Base-by-base conservation (phyloP, 1,140 invertebrate genomes). In the Cydia pomonella region DNA sequence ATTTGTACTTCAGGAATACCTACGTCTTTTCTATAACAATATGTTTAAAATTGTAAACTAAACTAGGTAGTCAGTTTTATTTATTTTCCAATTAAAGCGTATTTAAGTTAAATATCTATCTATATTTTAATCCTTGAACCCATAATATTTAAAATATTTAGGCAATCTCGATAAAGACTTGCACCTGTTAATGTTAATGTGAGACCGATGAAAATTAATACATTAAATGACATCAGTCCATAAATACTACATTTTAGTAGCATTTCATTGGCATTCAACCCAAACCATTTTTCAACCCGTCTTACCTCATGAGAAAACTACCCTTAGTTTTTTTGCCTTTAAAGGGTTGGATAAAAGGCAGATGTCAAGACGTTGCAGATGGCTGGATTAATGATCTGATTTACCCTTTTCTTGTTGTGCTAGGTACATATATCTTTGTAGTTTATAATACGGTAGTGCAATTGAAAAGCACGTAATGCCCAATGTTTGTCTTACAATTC, bases 321-420 rank as follows among this genome's bases (percentile, higher is more conserved):
- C 53, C 53, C 53, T 59, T 59, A 59, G 18, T 86, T 86, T 85
- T 33, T 84, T 84, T 82, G 77, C 76, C 80, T 75, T 76, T 27
- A 86, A 87, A 87, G 84, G 84, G 82, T 84, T 83, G 72, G 53
- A 41, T 69, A 69, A 18, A 73, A 64, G 73, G 85, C 87, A 89
- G 87, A 87, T 89, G 87, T 77, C 79, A 84, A 84, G 82, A 82
- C 72, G 74, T 27, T 75, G 77, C 79, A 82, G 79, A 80, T 80
- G 79, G 75, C 53, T 69, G 77, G 75, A 85, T 84, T 87, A 84
- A 88, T 87, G 79, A 83, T 82, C 83, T 82, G 29, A 76, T 69
- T 69, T 85, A 82, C 85, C 71, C 66, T 59, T 72, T 72, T 64
- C 75, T 75, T 72, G 23, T 27, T 79, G 75, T 75, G 73, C 50